Base-by-base conservation (phyloP, 37 sponge, comb jelly and placozoan species). In the Theonella swinhoei region DNA sequence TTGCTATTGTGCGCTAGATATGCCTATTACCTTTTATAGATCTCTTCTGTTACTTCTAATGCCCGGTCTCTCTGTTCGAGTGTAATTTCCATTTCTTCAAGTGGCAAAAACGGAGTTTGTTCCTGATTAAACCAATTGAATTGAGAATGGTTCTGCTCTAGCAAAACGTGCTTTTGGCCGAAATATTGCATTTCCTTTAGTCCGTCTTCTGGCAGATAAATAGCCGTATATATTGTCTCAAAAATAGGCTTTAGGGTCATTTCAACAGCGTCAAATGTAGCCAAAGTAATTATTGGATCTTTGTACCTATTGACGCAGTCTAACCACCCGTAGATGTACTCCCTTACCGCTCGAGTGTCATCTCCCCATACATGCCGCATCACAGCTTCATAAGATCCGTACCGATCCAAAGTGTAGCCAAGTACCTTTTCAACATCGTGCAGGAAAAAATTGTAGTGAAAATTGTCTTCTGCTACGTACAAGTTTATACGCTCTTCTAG, bases 361-460 rank as follows among this genome's bases (percentile, higher is more conserved):
- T 66, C 67, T 8, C 67, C 67, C 67, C 67, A 66, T 24, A 66
- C n/a, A 28, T 66, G 67, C 8, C 67, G 67, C 20, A 66, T 25
- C 20, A 66, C 26, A 25, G 25, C 67, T 8, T 7, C 67, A 24
- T n/a, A 11, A 7, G 67, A 66, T 11, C 67, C 72, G 67, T 25
- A 66, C 8, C 67, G 67, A 7, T 71, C 39, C 7, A 71, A 8
- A 11, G 72, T 71, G 24, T 71, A 71, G 39, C 39, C 24, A 35
- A 35, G 39, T 3, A 71, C 39, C 14, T 5, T 71, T 3, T 71
- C 72, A 9, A 71, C 24, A 39, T 71, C 72, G 39, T 71, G 8
- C 14, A 71, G 9, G 39, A 71, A 71, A 39, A 71, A 71, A 39
- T 71, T 71, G 39, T 71, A 71, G 39, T 71, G 72, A 5, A 30